A percentile compares a stretch with the other conserved stretches of the same genome.
Conservation (phyloP, 2,113 vertebrate genomes). For the Myxocyprinus asiaticus region DNA sequence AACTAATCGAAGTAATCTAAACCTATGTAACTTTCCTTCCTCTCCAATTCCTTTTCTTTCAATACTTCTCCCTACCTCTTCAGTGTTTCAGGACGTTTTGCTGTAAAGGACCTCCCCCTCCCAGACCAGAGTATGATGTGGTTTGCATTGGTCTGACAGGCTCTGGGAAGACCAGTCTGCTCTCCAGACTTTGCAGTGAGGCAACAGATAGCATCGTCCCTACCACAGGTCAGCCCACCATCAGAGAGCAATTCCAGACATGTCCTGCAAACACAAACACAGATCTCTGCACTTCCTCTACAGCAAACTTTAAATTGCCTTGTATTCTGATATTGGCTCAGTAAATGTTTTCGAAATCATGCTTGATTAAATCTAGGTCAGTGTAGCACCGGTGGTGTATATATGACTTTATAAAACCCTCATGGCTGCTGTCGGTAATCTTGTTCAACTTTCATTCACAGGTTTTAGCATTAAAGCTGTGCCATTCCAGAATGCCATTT, state of each 20-base stretch:
- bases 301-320: not conserved
- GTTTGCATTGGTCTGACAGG: slow-evolving; percentile 97
- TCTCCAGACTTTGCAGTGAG: slow-evolving; percentile 94
- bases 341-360: too few species aligned
- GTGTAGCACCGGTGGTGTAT: not conserved
- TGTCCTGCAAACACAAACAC: slow-evolving; percentile 24
- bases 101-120: slow-evolving; percentile 97
- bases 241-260: slow-evolving; percentile 32
- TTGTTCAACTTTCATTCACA: slow-evolving; percentile 58
- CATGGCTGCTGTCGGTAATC: slow-evolving; percentile 9
- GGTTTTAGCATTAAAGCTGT: slow-evolving; percentile 92
- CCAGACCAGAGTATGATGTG: slow-evolving; percentile 94
- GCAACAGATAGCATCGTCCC: slow-evolving; percentile 84
- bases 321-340: not conserved
- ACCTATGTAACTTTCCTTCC: too few species aligned
- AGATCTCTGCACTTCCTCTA: slow-evolving; percentile 17
- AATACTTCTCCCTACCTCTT: not conserved
- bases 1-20: too few species aligned
- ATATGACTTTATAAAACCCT: not conserved
- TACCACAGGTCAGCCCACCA: slow-evolving; percentile 86
- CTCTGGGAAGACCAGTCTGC: slow-evolving; percentile 94
- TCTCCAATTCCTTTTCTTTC: not conserved
- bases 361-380: not conserved
- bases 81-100: slow-evolving; percentile 98
- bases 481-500: slow-evolving; percentile 86